Base-by-base conservation (phyloP, 1,140 invertebrate species). In the Coelopa frigida region DNA sequence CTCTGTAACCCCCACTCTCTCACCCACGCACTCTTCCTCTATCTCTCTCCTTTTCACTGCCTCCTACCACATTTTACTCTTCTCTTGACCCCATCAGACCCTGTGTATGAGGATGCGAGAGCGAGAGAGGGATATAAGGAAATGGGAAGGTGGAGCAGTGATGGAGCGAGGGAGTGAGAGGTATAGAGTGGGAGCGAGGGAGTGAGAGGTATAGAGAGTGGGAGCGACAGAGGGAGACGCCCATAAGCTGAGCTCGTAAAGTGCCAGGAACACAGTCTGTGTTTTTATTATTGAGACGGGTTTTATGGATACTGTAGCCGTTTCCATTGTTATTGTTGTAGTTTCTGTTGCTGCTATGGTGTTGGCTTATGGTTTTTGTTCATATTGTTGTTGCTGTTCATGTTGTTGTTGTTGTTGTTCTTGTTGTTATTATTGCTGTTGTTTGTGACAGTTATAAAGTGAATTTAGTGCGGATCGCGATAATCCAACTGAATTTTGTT, bases 371-470 rank as follows among this genome's bases (percentile, higher is more conserved):
- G 14, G 17, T 32, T 11, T n/a, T 21, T 12, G n/a, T 42, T 14
- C 17, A 17, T 39, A 12, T 31, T 31, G 27, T 11, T 40, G 44
- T 31, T 48, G 27, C 15, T 42, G 39, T 48, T 48, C 29, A 15
- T 36, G 39, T 42, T 14, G 40, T 12, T 48, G 40, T 48, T 35
- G 32, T 43, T 48, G 45, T 18, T 36, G 37, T 37, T 39, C 36
- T 46, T 36, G 45, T 37, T 35, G 18, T 32, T 46, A 38, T 38
- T 46, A 37, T 21, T 42, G 24, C 32, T 42, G 32, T 29, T 29
- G 27, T 29, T 42, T 29, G 40, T 42, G 40, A 24, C 24, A 29
- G 24, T 42, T 42, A 42, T 29, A 42, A 29, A 29, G 24, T 42
- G 24, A 42, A 29, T 42, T 42, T 42, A 18, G 20, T 42, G 40